Percentiles rank a stretch among this genome's conserved stretches.
Evolutionary conservation across 1,140 invertebrate species (phyloP).

Genomic region (Alviniconcha marisindica): DNA sequence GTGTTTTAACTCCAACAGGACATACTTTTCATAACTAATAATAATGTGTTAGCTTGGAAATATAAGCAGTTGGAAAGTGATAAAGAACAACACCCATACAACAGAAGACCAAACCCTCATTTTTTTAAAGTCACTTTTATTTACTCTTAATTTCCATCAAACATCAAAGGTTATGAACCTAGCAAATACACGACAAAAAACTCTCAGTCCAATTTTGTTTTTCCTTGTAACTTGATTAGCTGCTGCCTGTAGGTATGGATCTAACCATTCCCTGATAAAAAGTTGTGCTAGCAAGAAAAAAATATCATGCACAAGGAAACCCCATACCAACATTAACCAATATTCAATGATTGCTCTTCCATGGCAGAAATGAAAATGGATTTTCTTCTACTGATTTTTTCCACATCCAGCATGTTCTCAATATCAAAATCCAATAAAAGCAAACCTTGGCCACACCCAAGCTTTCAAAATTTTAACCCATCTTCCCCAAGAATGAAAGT

Average conservation of each 20-base stretch:
- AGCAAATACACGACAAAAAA: not conserved
- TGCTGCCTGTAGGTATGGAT: slow-evolving; percentile 37
- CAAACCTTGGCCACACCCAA: not conserved
- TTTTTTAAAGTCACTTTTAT: too few relatives aligned
- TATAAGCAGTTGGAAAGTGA: too few relatives aligned
- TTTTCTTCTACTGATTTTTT: not conserved
- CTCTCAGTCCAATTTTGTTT: not conserved
- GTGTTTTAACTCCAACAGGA: too few relatives aligned
- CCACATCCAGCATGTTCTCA: not conserved
- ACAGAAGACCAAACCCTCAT: too few relatives aligned
- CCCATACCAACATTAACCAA: not conserved
- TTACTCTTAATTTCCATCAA: not conserved
- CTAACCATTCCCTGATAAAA: slow-evolving; percentile 32
- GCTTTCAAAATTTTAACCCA: not conserved
- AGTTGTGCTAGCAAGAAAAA: not conserved
- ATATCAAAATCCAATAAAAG: not conserved
- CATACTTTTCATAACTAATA: too few relatives aligned
- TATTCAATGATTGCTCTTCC: not conserved
- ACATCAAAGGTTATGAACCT: not conserved
- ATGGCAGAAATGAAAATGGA: not conserved
- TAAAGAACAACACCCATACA: too few relatives aligned
- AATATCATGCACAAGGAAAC: slow-evolving; percentile 20
- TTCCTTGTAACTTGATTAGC: not conserved
- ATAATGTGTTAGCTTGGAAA: too few relatives aligned
- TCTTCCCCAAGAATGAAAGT: not conserved